Base-by-base conservation (phyloP, 1,140 invertebrate species). In the Temnothorax nylanderi region DNA sequence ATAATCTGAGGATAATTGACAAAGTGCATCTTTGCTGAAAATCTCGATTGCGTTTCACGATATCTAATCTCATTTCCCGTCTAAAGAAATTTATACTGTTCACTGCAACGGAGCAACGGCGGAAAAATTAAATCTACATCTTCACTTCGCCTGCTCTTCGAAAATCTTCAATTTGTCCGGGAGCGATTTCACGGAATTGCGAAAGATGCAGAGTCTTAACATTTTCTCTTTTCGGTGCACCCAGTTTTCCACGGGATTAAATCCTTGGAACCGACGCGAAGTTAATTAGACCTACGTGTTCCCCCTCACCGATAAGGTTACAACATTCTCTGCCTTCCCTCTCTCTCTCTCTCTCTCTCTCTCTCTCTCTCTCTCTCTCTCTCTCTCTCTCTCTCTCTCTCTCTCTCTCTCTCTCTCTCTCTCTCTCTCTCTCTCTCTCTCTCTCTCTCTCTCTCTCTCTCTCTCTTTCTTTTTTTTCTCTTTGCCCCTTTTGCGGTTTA, bases 211-310 rank as follows among this genome's bases (percentile, higher is more conserved):
- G 87, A 86, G 72, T 89, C 82, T 69, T 72, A 60, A 74, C 58
- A 58, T 89, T 90, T 90, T 67, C 89, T 77, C 32, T 44, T 10
- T 41, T 21, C 37, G 49, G 18, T 67, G 65, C 34, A 37, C 74
- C 58, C 34, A 51, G 32, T 91, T 85, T 89, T 91, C 88, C 76
- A 44, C 81, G 74, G 88, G 90, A 91, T 91, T 91, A 91, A 91
- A 91, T 91, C 82, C 88, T 72, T 37, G 65, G 86, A 85, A 89
- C 64, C 49, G 81, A 64, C 75, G 64, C 84, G 64, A 87, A 92
- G 87, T 91, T 91, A 89, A 92, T 92, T 92, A 88, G 85, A 88
- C 49, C 81, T 87, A 88, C 88, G 86, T 88, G 90, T 92, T 81
- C 44, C 26, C 64, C 64, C 62, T 71, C 85, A 51, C 77, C 85